Base-by-base conservation (phyloP, 2,113 vertebrate species). In the Recurvirostra avosetta region DNA sequence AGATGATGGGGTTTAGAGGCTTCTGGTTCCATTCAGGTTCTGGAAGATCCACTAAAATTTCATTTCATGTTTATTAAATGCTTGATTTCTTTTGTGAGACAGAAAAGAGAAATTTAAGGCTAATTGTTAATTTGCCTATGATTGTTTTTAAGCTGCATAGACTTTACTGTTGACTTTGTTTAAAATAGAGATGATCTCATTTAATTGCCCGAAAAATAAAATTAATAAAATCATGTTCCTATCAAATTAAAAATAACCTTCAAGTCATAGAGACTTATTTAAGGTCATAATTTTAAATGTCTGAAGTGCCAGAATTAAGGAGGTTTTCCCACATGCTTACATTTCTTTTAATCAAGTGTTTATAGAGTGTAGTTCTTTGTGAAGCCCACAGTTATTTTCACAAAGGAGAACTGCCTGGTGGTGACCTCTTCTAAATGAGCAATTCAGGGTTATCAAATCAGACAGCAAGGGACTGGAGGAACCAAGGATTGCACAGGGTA, bases 371-470 rank as follows among this genome's bases (percentile, higher is more conserved):
- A 80, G 50, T 52, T 92, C 74, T 83, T 87, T 66, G 61, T 87
- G 49, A 91, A 85, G n/a, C 67, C 53, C 40, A 65, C 52, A 89
- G 50, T 94, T 96, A 92, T 90, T 92, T 88, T 76, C 87, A 90
- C 75, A 72, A 83, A 96, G 30, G 49, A 89, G 75, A 83, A n/a
- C 59, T 96, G 88, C 49, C 74, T 93, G 78, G 40, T 95, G 72
- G 40, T 97, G 94, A 97, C 95, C 95, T 91, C 91, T 92, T 65
- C 59, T 85, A 95, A 96, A 92, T 90, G 96, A 96, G 78, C 87
- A 94, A 67, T 94, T 94, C 75, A 45, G 91, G 85, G 92, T 96
- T 95, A 96, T 97, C 94, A 95, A 96, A 96, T 94, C 95, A 94
- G 94, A 96, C 96, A 96, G 92, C 89, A 81, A 89, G 86, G 82